These are phyloP conservation scores for Fundulus diaphanus DNA, from an alignment of 2,797 vertebrate species.

Conservation along the genomic window DNA sequence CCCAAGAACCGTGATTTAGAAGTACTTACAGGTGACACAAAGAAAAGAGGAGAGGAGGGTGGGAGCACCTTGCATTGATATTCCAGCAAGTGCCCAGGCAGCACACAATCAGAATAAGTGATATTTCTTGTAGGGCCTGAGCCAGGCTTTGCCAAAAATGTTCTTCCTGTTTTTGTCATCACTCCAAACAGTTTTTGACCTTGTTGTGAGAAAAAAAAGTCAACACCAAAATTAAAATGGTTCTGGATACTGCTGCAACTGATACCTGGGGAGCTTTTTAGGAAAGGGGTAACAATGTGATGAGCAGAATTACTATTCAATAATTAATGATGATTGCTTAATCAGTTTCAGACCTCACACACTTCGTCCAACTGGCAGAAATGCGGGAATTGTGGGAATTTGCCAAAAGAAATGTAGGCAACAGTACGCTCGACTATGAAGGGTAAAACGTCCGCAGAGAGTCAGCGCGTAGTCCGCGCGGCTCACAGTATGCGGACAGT, in stretches of 20 bases:
- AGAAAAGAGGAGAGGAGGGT: conserved; percentile 19
- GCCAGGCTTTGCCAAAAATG: conserved; percentile 27
- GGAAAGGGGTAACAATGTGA: not conserved
- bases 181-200: conserved; percentile 18
- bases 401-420: no score
- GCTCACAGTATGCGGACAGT: no score
- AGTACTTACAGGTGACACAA: conserved; percentile 59
- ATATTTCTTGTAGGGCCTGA: conserved; percentile 41
- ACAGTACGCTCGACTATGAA: no score
- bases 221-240: not conserved
- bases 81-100: conserved; percentile 40
- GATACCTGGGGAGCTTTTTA: not conserved
- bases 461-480: no score
- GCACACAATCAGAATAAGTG: conserved; percentile 69
- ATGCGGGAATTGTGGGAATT: no score
- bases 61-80: conserved; percentile 50
- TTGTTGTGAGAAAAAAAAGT: not conserved
- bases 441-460: no score
- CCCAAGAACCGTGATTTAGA: conserved; percentile 62
- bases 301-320: not conserved
- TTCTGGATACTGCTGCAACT: not conserved
- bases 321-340: not conserved
- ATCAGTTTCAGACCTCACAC: not conserved
- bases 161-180: conserved; percentile 42
- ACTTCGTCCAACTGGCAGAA: not conserved